Evolutionary conservation across 2,888 invertebrate genomes (phyloP).

Genomic region (Lymantria monacha): DNA sequence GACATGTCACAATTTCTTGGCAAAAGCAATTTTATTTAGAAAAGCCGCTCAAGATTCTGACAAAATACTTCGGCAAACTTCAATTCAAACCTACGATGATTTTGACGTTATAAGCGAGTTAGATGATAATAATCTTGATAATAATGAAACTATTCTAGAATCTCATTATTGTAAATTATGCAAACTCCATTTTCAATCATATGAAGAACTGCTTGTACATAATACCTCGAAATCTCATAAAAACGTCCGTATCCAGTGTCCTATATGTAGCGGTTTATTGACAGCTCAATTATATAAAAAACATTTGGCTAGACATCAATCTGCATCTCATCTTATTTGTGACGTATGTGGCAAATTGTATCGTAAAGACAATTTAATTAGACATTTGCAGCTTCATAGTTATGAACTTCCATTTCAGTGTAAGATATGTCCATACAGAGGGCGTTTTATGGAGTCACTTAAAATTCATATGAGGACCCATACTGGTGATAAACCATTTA

Average conservation of each 20-base stretch:
- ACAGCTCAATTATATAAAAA: slow-evolving; percentile 37
- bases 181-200: slow-evolving; percentile 26
- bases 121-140: slow-evolving; percentile 2
- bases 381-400: slow-evolving; percentile 51
- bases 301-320: slow-evolving; percentile 36
- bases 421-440: slow-evolving; percentile 54
- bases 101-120: neutral
- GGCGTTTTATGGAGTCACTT: slow-evolving; percentile 52
- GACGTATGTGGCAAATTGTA: slow-evolving; percentile 60
- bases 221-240: slow-evolving; percentile 34
- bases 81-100: slow-evolving; percentile 1
- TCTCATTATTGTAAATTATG: slow-evolving; percentile 21
- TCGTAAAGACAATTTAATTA: slow-evolving; percentile 53
- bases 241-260: slow-evolving; percentile 34
- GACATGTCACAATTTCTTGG: slow-evolving; percentile 42
- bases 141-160: neutral
- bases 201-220: slow-evolving; percentile 33
- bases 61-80: slow-evolving; percentile 28
- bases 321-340: slow-evolving; percentile 48
- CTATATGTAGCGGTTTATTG: slow-evolving; percentile 30
- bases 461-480: slow-evolving; percentile 58
- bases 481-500: slow-evolving; percentile 56
- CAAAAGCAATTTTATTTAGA: slow-evolving; percentile 48
- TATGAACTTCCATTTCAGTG: slow-evolving; percentile 55
- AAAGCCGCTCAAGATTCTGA: slow-evolving; percentile 50